Evolutionary conservation across 2,888 invertebrate genomes (phyloP).

Genomic region (Drosophila colorata): DNA sequence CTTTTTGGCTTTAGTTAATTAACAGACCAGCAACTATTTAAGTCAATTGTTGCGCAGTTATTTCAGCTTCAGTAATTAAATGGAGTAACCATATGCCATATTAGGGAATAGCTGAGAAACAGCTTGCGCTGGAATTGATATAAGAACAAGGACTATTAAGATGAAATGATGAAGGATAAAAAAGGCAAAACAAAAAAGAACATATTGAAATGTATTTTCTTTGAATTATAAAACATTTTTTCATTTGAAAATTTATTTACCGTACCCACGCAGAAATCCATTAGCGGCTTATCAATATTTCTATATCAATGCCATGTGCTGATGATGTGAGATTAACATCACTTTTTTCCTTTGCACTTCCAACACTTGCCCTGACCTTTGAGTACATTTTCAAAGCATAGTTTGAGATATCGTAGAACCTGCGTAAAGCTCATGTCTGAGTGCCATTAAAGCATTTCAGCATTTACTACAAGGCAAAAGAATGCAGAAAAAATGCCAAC

Average conservation of each 20-base stretch:
- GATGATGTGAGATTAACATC: background rate
- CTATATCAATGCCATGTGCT: conserved; percentile 3
- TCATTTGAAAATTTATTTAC: background rate
- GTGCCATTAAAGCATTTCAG: conserved; percentile 16
- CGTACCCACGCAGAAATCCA: conserved; percentile 8
- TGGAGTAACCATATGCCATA: conserved; percentile 4
- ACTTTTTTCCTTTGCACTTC: background rate
- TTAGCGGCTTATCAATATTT: conserved; percentile 20
- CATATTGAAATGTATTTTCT: background rate
- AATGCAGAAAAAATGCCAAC: conserved; percentile 24
- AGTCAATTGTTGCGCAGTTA: conserved; percentile 18
- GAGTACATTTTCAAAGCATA: background rate
- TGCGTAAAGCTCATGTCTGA: conserved; percentile 3
- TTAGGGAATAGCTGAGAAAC: conserved; percentile 8
- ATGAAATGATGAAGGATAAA: background rate
- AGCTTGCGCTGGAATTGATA: conserved; percentile 19
- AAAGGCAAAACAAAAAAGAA: background rate
- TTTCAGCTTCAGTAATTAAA: conserved; percentile 46
- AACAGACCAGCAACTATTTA: conserved; percentile 44
- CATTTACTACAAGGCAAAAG: background rate
- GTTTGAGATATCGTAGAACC: background rate
- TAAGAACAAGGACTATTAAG: background rate
- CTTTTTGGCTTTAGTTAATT: conserved; percentile 47
- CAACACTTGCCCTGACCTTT: background rate
- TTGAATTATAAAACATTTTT: background rate